A percentile compares a stretch with the other conserved stretches of the same genome.
phyloP scores from a whole-genome alignment of 2,888 invertebrate species.

The Sarcophaga subvicina region DNA sequence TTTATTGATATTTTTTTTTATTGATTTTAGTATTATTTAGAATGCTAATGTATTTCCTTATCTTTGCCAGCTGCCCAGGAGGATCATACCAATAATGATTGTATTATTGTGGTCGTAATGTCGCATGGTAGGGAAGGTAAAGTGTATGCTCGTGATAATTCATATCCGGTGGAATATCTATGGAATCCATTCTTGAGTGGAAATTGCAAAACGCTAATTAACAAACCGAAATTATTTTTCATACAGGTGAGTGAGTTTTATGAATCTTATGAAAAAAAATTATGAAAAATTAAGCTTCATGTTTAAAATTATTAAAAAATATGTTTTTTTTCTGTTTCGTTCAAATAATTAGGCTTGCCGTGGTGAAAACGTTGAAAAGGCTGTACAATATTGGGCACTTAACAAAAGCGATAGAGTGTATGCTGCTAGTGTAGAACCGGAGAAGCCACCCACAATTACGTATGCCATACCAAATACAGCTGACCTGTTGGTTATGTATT shows the following conservation, averaged over 20 bases:
- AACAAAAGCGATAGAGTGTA: too few species aligned
- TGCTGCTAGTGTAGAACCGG: constrained; percentile 25
- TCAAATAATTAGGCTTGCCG: constrained; percentile 84
- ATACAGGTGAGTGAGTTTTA: constrained; percentile 83
- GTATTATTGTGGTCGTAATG: constrained; percentile 85
- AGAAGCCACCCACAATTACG: constrained; percentile 70
- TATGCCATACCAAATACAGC: constrained; percentile 87
- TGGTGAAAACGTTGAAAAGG: constrained; percentile 84
- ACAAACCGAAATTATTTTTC: constrained; percentile 89
- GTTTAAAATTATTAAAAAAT: too few species aligned
- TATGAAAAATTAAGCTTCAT: too few species aligned
- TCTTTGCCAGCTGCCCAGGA: constrained; percentile 80
- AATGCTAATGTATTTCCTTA: background rate
- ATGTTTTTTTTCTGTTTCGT: background rate
- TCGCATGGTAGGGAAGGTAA: constrained; percentile 86
- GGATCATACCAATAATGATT: constrained; percentile 85
- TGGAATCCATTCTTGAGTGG: constrained; percentile 85
- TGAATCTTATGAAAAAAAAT: too few species aligned
- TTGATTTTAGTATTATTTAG: too few species aligned
- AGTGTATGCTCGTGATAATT: constrained; percentile 84
- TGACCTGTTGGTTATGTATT: constrained; percentile 87
- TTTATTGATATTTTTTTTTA: too few species aligned
- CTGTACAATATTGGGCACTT: constrained; percentile 78
- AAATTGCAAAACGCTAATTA: constrained; percentile 84
- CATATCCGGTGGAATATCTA: constrained; percentile 84